phyloP scores from a whole-genome alignment of 2,888 invertebrate species.

The Serrognathus titanus region DNA sequence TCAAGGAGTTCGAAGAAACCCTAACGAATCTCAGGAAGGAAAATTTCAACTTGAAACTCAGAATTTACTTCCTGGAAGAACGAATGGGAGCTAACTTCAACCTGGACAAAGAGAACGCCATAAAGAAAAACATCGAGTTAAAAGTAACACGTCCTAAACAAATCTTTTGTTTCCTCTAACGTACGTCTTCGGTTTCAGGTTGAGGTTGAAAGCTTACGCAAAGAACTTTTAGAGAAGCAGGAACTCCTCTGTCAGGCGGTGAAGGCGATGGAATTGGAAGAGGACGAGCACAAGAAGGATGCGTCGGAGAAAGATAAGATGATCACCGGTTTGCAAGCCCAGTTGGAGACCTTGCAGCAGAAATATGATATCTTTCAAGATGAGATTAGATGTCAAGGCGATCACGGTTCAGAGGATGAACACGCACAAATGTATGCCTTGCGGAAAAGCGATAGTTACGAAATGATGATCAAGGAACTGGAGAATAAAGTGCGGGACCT shows the following conservation, averaged over 20 bases:
- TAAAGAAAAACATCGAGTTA: slow-evolving; percentile 65
- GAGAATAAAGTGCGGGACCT: slow-evolving; percentile 33
- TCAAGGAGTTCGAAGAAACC: slow-evolving; percentile 89
- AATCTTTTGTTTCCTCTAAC: neutral
- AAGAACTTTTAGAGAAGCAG: slow-evolving; percentile 78
- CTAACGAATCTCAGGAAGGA: slow-evolving; percentile 79
- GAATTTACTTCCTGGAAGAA: slow-evolving; percentile 89
- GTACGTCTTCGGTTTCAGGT: slow-evolving; percentile 53
- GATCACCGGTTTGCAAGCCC: slow-evolving; percentile 45
- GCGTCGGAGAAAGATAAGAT: slow-evolving; percentile 45
- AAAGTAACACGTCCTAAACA: slow-evolving; percentile 51
- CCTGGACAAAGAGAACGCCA: slow-evolving; percentile 62
- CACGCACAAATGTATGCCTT: slow-evolving; percentile 4
- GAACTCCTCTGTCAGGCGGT: slow-evolving; percentile 81
- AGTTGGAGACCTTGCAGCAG: slow-evolving; percentile 36
- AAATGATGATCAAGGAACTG: slow-evolving; percentile 16
- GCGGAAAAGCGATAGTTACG: slow-evolving; percentile 6
- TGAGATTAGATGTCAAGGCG: slow-evolving; percentile 20
- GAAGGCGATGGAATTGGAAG: slow-evolving; percentile 74
- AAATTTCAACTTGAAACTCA: slow-evolving; percentile 87
- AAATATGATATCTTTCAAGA: slow-evolving; percentile 26
- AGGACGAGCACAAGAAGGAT: slow-evolving; percentile 58
- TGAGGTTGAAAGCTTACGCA: slow-evolving; percentile 70
- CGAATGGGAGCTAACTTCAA: slow-evolving; percentile 65
- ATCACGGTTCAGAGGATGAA: slow-evolving; percentile 11